phyloP scores from a whole-genome alignment of 2,113 vertebrate species.

The Tonatia bakeri region DNA sequence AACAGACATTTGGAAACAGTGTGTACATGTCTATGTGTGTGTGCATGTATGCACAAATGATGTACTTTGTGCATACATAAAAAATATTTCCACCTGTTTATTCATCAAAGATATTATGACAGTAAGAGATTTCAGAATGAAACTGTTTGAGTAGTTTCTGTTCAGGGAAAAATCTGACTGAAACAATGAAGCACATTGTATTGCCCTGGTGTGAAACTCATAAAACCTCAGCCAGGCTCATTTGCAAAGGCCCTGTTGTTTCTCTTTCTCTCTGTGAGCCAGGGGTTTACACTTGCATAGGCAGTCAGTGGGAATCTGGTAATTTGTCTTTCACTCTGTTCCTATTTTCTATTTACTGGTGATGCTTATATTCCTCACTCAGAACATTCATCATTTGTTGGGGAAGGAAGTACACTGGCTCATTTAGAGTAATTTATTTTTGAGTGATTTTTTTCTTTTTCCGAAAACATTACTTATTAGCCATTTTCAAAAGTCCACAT shows the following conservation, averaged over 20 bases:
- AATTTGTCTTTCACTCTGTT: not conserved
- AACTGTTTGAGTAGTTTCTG: not conserved
- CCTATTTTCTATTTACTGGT: not conserved
- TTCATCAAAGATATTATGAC: not conserved
- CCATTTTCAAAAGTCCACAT: not conserved
- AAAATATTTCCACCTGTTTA: not conserved
- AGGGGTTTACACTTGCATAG: not conserved
- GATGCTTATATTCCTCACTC: not conserved
- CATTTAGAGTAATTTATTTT: not conserved
- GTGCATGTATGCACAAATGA: not conserved
- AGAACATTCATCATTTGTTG: not conserved
- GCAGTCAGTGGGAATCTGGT: not conserved
- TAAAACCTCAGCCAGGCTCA: not conserved
- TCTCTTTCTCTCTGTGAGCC: not conserved
- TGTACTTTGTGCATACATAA: not conserved
- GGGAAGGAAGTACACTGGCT: not conserved
- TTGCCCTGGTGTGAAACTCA: not conserved
- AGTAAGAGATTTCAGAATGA: not conserved
- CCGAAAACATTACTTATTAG: not conserved
- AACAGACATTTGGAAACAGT: not conserved
- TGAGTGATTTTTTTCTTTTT: not conserved
- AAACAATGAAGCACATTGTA: not conserved
- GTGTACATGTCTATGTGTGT: not conserved
- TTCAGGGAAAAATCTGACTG: not conserved
- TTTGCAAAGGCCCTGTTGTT: not conserved